Evolutionary conservation across 1,140 invertebrate genomes (phyloP).

Genomic region (Colletes gigas): DNA sequence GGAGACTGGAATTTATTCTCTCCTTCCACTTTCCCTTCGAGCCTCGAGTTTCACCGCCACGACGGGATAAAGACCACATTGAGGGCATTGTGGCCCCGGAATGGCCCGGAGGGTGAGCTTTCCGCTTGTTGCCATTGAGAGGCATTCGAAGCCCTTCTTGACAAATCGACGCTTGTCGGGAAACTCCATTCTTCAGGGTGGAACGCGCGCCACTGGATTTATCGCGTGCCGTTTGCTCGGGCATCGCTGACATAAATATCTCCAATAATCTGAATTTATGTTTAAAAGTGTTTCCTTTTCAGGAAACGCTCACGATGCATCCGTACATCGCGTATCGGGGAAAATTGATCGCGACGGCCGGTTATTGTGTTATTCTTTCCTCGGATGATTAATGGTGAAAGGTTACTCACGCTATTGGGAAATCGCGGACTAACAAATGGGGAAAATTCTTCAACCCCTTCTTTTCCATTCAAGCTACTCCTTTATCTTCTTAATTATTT

Average conservation of each 20-base stretch:
- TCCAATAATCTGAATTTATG: constrained; percentile 73
- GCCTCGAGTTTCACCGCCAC: constrained; percentile 43
- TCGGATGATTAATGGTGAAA: too few relatives aligned
- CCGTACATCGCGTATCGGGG: neutral
- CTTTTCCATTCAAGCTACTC: too few relatives aligned
- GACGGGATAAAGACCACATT: constrained; percentile 69
- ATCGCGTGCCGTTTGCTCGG: constrained; percentile 70
- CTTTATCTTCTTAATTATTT: too few relatives aligned
- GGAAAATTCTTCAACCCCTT: too few relatives aligned
- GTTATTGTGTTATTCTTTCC: too few relatives aligned
- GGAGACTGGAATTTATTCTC: constrained; percentile 52
- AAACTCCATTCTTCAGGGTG: constrained; percentile 74
- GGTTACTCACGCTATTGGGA: too few relatives aligned
- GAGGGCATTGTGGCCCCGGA: constrained; percentile 72
- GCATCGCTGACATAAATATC: constrained; percentile 70
- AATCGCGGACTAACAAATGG: too few relatives aligned
- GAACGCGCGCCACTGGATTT: constrained; percentile 69
- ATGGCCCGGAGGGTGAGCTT: constrained; percentile 72
- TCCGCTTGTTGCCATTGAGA: constrained; percentile 78
- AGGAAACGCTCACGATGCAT: constrained; percentile 35
- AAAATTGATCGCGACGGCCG: neutral
- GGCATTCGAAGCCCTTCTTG: constrained; percentile 76
- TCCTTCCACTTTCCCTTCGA: constrained; percentile 18
- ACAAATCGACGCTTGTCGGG: constrained; percentile 79
- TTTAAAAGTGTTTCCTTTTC: constrained; percentile 19